These are phyloP conservation scores for Drosophila flavopinicola DNA, from an alignment of 2,888 invertebrate species.

Conservation along the genomic window DNA sequence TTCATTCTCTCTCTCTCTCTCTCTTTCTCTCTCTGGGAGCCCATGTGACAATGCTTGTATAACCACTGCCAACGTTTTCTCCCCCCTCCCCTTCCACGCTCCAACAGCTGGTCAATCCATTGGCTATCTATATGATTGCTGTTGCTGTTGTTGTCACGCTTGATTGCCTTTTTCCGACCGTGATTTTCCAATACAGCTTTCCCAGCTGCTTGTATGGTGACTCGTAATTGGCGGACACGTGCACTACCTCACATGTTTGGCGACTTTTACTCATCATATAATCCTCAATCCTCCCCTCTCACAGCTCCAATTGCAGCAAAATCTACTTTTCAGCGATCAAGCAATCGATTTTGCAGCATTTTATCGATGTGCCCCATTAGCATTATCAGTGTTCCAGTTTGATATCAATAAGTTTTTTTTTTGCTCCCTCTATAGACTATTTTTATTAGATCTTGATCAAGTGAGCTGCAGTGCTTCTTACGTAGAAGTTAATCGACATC, in stretches of 20 bases:
- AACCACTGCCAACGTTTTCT: slow-evolving; percentile 13
- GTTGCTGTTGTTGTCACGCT: slow-evolving; percentile 35
- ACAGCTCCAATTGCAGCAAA: neutral
- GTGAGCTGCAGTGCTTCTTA: too few relatives aligned
- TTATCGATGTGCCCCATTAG: neutral
- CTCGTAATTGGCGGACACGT: slow-evolving; percentile 36
- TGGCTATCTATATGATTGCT: slow-evolving; percentile 12
- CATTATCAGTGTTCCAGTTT: neutral
- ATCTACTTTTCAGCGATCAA: neutral
- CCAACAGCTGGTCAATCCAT: slow-evolving; percentile 13
- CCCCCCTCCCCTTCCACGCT: neutral
- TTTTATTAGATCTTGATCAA: too few relatives aligned
- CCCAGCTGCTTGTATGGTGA: neutral
- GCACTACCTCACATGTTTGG: slow-evolving; percentile 24
- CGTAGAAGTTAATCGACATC: neutral
- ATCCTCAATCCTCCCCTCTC: too few relatives aligned
- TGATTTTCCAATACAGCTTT: slow-evolving; percentile 30
- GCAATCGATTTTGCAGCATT: neutral
- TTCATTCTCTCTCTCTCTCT: neutral
- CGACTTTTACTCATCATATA: slow-evolving; percentile 12
- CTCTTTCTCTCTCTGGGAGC: neutral
- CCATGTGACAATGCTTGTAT: slow-evolving; percentile 51
- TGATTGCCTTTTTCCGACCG: slow-evolving; percentile 52
- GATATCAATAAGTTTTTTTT: neutral
- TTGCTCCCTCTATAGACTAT: too few relatives aligned